phyloP scores from a whole-genome alignment of 2,888 invertebrate species.

The Isoperla grammatica region DNA sequence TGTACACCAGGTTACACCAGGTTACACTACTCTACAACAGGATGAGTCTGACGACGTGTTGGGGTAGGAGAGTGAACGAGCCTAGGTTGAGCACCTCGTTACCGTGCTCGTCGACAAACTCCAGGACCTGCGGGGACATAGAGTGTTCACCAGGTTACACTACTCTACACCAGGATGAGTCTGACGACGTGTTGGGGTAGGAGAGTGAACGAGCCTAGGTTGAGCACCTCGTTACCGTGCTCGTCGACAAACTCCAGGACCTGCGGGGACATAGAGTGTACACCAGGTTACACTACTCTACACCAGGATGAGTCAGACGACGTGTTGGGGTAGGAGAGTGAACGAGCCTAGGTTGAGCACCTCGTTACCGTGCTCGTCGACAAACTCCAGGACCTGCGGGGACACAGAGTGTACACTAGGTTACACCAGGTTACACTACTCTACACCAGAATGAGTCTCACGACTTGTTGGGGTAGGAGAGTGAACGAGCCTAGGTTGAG shows the following conservation, averaged over 20 bases:
- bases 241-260: slow-evolving; percentile 90
- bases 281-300: too few species aligned
- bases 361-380: slow-evolving; percentile 90
- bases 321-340: slow-evolving; percentile 85
- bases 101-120: slow-evolving; percentile 90
- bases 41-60: slow-evolving; percentile 87
- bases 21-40: too few species aligned
- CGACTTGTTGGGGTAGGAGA: slow-evolving; percentile 84
- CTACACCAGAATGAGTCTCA: slow-evolving; percentile 82
- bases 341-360: slow-evolving; percentile 88
- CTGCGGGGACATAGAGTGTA: too few species aligned
- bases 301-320: slow-evolving; percentile 84
- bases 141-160: too few species aligned
- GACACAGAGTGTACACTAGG: too few species aligned
- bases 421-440: too few species aligned
- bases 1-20: too few species aligned
- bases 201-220: slow-evolving; percentile 84
- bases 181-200: slow-evolving; percentile 89
- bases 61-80: slow-evolving; percentile 84
- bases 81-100: slow-evolving; percentile 89
- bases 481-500: slow-evolving; percentile 88
- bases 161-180: slow-evolving; percentile 81
- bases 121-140: slow-evolving; percentile 74
- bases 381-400: slow-evolving; percentile 81
- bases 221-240: slow-evolving; percentile 88